Base-by-base conservation (phyloP, 1,140 invertebrate species). In the Belonocnema kinseyi region DNA sequence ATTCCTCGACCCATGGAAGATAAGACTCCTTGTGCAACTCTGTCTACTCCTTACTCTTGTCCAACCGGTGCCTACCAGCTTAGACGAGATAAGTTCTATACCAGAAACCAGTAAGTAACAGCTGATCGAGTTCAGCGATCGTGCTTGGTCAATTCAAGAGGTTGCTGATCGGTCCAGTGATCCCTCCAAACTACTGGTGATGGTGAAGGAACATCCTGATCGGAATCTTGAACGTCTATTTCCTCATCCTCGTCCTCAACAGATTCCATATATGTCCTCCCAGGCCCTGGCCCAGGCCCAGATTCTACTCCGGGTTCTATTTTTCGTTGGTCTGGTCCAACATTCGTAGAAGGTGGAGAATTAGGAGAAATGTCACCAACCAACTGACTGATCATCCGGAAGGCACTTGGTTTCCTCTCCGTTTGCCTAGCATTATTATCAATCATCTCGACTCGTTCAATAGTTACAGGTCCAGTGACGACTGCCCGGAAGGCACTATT, bases 401-500 rank as follows among this genome's bases (percentile, higher is more conserved):
- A 91, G 0, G 90, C 89, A 77, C 87, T 89, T 8, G 90, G 90
- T 50, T 90, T 91, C 19, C 85, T 81, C 61, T 91, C 87, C 40
- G 51, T 76, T 81, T 14, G 77, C 12, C 78, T 75, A 6, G n/a
- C 53, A 19, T 72, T 26, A 33, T 17, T 51, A 88, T 82, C 92
- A 90, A 74, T 87, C 88, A 80, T 91, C 85, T 72, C 84, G 92
- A 89, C 88, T 91, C 88, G 73, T 17, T 74, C 70, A 17, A 73
- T 26, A 14, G 33, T 90, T 83, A 46, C 88, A 74, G 77, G 88
- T 46, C 61, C 89, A 85, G 93, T 90, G 82, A 93, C 92, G 82
- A 95, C 93, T n/a, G 95, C 93, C 71, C 94, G 95, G 90, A 97
- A 97, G 1, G 96, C 96, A 87, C 95, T 96, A 93, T 97, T 95